Evolutionary conservation across 1,140 invertebrate species (phyloP).

Genomic region (Bombyx mori): DNA sequence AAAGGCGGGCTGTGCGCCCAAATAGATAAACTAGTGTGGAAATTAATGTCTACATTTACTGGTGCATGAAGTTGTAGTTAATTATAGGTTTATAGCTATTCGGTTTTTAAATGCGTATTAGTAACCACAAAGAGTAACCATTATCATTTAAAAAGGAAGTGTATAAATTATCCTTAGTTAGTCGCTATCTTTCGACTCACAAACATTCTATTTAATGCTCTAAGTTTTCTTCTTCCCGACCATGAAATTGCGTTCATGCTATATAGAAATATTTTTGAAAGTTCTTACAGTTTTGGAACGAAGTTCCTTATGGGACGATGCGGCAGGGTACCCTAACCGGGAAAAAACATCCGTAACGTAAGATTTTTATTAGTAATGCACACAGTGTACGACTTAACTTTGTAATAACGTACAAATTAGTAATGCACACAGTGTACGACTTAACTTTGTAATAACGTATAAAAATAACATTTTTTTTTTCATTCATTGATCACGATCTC

Average conservation of each 20-base stretch:
- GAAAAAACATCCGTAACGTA: no score
- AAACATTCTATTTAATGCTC: slow-evolving; percentile 48
- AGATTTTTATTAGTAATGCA: no score
- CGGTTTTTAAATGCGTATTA: slow-evolving; percentile 61
- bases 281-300: no score
- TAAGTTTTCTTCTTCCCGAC: slow-evolving; percentile 19
- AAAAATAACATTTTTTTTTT: no score
- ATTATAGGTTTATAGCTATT: slow-evolving; percentile 67
- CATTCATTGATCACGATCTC: no score
- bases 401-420: no score
- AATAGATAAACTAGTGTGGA: slow-evolving; percentile 71
- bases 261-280: background rate
- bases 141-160: slow-evolving; percentile 63
- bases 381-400: no score
- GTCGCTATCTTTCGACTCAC: slow-evolving; percentile 31
- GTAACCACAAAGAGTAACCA: slow-evolving; percentile 58
- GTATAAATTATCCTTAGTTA: slow-evolving; percentile 52
- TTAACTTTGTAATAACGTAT: no score
- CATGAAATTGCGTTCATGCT: slow-evolving; percentile 39
- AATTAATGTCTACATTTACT: slow-evolving; percentile 71
- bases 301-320: no score
- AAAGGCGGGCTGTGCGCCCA: slow-evolving; percentile 67
- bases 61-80: slow-evolving; percentile 68
- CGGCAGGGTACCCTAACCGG: no score
- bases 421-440: no score